Conservation (phyloP, 1,140 invertebrate genomes). For the Lucilia sericata region DNA sequence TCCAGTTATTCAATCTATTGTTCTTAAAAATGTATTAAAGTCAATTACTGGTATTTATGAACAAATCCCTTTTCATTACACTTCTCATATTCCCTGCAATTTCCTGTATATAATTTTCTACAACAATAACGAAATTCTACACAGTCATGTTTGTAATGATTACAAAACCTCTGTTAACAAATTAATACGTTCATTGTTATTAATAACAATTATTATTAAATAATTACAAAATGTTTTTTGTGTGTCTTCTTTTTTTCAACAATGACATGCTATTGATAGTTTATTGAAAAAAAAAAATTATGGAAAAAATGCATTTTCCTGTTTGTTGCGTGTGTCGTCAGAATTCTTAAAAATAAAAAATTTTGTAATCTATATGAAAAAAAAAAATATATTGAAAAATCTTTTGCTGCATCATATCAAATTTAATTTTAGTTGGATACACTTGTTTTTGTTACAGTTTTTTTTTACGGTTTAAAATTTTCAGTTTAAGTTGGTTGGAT, state of each 20-base stretch:
- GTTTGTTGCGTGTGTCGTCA: background rate
- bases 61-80: background rate
- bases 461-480: background rate
- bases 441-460: background rate
- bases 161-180: slow-evolving; percentile 22
- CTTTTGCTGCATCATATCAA: slow-evolving; percentile 4
- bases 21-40: no score
- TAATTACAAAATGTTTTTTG: slow-evolving; percentile 19
- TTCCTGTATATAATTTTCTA: background rate
- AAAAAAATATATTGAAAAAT: slow-evolving; percentile 5
- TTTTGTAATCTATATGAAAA: background rate
- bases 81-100: background rate
- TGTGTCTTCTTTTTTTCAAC: background rate
- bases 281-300: slow-evolving; percentile 21
- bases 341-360: background rate
- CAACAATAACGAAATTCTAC: background rate
- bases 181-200: slow-evolving; percentile 27
- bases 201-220: slow-evolving; percentile 30
- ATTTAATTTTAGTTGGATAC: slow-evolving; percentile 5
- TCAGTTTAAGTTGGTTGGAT: no score
- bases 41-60: background rate
- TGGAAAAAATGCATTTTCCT: background rate
- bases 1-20: no score
- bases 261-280: slow-evolving; percentile 42
- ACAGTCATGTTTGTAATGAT: slow-evolving; percentile 15